Conservation (phyloP, 2,113 vertebrate species). For the Crotalus viridis region DNA sequence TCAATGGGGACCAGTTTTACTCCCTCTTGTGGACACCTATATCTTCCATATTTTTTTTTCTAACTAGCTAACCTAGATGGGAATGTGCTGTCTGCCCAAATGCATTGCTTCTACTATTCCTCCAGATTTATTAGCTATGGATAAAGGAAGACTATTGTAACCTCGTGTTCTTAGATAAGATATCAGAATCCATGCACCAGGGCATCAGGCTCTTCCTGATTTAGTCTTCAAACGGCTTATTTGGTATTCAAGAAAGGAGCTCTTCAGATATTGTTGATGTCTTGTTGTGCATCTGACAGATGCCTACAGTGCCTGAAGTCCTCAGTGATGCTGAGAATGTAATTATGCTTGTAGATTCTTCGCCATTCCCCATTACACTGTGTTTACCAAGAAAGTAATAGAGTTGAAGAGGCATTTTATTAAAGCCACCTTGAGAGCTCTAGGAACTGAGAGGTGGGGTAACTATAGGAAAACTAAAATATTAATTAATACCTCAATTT, state of each 20-base stretch:
- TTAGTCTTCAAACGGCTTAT: constrained; percentile 49
- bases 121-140: not conserved
- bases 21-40: not conserved
- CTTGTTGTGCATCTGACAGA: constrained; percentile 62
- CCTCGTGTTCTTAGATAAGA: not conserved
- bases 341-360: constrained; percentile 52
- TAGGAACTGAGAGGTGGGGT: not conserved
- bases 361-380: constrained; percentile 42
- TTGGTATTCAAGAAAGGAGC: constrained; percentile 41
- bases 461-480: not conserved
- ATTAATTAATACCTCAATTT: not conserved
- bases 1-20: too few relatives aligned
- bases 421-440: not conserved
- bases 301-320: constrained; percentile 47
- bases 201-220: constrained; percentile 13
- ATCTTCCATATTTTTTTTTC: not conserved
- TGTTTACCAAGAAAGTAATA: constrained; percentile 49
- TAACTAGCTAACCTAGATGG: not conserved
- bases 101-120: not conserved
- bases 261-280: constrained; percentile 41
- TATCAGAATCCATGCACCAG: not conserved
- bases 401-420: not conserved
- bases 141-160: not conserved
- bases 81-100: not conserved
- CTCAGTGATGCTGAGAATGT: constrained; percentile 52